These are phyloP conservation scores for Rhagoletis pomonella DNA, from an alignment of 1,140 invertebrate genomes.

Conservation along the genomic window DNA sequence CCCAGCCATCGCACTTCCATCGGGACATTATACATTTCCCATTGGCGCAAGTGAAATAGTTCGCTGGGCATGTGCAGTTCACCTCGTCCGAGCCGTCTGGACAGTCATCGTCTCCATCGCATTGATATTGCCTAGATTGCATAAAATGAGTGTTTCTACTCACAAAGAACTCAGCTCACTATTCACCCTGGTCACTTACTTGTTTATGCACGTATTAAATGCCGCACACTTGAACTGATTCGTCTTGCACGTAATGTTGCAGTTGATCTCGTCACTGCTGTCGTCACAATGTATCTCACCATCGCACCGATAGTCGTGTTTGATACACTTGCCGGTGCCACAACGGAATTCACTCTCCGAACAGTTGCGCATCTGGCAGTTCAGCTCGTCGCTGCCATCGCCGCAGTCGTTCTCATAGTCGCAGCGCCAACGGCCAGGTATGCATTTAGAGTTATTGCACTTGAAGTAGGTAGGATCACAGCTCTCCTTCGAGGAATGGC, in stretches of 20 bases:
- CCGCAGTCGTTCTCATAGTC: conserved; percentile 89
- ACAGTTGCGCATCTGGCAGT: conserved; percentile 81
- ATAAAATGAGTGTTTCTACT: not conserved
- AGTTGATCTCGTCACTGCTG: conserved; percentile 82
- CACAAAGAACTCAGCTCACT: too few relatives aligned
- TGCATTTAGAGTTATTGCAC: conserved; percentile 76
- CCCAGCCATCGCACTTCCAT: conserved; percentile 84
- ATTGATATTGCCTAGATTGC: conserved; percentile 68
- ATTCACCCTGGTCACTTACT: conserved; percentile 60
- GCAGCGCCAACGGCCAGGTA: conserved; percentile 85
- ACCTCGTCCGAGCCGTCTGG: conserved; percentile 94
- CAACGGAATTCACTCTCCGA: conserved; percentile 84
- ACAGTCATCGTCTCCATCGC: conserved; percentile 88
- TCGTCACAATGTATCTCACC: conserved; percentile 82
- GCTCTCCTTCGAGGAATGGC: conserved; percentile 77
- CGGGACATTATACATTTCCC: conserved; percentile 94
- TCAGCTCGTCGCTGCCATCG: conserved; percentile 83
- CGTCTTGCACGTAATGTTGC: conserved; percentile 66
- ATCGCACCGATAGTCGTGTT: conserved; percentile 80
- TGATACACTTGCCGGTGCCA: conserved; percentile 82
- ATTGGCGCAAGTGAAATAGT: conserved; percentile 94
- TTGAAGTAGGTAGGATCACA: conserved; percentile 87
- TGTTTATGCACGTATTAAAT: conserved; percentile 82
- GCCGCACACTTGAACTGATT: conserved; percentile 76
- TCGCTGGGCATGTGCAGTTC: conserved; percentile 88